Conservation (phyloP, 2,113 vertebrate genomes). For the Macrotus californicus region DNA sequence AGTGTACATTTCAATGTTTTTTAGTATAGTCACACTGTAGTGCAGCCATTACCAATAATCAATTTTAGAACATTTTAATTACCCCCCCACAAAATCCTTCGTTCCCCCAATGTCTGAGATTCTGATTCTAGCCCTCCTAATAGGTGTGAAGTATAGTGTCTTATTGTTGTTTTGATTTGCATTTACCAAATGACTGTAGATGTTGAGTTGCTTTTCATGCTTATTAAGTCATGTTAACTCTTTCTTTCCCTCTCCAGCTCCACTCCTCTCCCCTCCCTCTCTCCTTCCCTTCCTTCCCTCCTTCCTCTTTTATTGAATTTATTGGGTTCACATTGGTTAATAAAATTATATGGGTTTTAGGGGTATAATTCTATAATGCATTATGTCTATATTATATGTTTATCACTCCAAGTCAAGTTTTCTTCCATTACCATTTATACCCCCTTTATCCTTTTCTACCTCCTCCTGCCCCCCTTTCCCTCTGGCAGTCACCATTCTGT, state of each 20-base stretch:
- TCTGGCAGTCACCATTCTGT: too few relatives aligned
- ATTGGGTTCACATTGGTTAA: neutral
- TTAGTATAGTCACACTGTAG: neutral
- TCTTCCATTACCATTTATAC: too few relatives aligned
- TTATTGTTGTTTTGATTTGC: neutral
- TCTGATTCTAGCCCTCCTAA: neutral
- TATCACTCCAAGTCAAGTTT: too few relatives aligned
- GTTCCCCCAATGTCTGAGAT: neutral
- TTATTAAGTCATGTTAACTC: neutral
- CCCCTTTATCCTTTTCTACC: too few relatives aligned
- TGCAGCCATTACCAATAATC: neutral
- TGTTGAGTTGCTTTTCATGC: neutral
- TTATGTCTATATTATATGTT: too few relatives aligned
- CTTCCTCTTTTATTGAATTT: neutral
- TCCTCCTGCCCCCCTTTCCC: too few relatives aligned
- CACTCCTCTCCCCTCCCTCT: too few relatives aligned
- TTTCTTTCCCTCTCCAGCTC: neutral
- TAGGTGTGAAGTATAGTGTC: neutral
- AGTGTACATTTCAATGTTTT: neutral
- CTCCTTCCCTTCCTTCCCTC: neutral
- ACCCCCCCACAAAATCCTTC: too few relatives aligned
- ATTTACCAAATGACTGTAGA: neutral
- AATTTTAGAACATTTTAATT: neutral
- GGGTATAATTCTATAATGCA: too few relatives aligned
- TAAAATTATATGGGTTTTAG: too few relatives aligned